These are phyloP conservation scores for Clupea harengus DNA, from an alignment of 2,113 vertebrate genomes.

Conservation along the genomic window DNA sequence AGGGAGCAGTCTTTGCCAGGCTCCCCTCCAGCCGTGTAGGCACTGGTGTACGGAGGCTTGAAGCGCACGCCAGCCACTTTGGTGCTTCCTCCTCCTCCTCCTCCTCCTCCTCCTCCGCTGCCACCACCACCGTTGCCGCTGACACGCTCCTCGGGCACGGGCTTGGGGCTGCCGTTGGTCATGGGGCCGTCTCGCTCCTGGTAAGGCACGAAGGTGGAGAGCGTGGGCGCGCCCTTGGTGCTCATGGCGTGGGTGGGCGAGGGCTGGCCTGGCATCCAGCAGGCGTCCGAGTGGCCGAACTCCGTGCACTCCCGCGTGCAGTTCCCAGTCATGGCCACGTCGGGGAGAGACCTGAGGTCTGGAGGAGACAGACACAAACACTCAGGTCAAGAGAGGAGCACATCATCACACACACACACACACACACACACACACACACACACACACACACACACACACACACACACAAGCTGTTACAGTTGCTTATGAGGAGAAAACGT, in stretches of 20 bases:
- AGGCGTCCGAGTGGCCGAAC: constrained; percentile 95
- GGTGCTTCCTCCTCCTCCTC: constrained; percentile 69
- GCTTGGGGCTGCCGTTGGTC: constrained; percentile 91
- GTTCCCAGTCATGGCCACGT: constrained; percentile 97
- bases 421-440: background rate
- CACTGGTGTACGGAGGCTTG: constrained; percentile 95
- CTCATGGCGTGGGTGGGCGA: constrained; percentile 83
- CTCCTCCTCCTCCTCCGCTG: background rate
- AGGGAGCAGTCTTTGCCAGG: constrained; percentile 89
- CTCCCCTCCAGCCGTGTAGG: constrained; percentile 91
- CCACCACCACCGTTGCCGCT: background rate
- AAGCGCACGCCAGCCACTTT: constrained; percentile 95
- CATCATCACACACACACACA: background rate
- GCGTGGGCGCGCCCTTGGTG: constrained; percentile 85
- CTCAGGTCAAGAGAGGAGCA: background rate
- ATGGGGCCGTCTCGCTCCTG: constrained; percentile 92
- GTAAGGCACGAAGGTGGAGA: constrained; percentile 99
- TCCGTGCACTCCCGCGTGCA: constrained; percentile 96
- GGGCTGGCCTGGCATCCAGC: constrained; percentile 97
- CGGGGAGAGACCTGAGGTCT: constrained; percentile 94
- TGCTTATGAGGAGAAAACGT: background rate
- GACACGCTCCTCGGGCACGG: constrained; percentile 82
- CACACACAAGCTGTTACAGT: background rate
- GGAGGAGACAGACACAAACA: constrained; percentile 14
- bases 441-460: background rate